These are phyloP conservation scores for Trachymyrmex cornetzi DNA, from an alignment of 1,140 invertebrate genomes.

Conservation along the genomic window DNA sequence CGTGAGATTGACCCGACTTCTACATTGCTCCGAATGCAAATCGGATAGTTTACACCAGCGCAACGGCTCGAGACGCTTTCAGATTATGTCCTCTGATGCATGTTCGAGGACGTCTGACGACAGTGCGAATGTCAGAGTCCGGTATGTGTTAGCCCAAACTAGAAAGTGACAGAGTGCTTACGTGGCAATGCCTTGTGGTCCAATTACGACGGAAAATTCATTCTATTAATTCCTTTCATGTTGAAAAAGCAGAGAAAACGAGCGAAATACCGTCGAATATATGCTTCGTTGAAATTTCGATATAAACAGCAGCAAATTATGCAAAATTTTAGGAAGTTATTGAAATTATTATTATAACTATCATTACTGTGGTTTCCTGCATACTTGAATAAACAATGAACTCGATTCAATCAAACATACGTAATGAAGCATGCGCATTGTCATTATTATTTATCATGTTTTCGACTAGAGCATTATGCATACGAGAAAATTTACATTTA, in stretches of 20 bases:
- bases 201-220: constrained; percentile 55
- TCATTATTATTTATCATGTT: constrained; percentile 47
- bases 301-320: not conserved
- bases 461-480: constrained; percentile 30
- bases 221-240: constrained; percentile 26
- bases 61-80: constrained; percentile 48
- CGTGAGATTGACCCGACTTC: constrained; percentile 60
- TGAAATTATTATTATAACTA: constrained; percentile 46
- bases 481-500: constrained; percentile 43
- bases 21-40: constrained; percentile 72
- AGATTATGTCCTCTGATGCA: constrained; percentile 59
- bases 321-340: constrained; percentile 11
- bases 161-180: constrained; percentile 51
- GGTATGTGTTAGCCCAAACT: constrained; percentile 50
- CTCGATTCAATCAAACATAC: constrained; percentile 34
- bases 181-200: constrained; percentile 47
- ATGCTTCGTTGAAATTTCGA: not conserved
- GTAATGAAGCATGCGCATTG: constrained; percentile 39
- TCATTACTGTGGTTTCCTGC: constrained; percentile 17
- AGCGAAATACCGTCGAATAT: not conserved
- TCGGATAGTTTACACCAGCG: constrained; percentile 67
- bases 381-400: constrained; percentile 40
- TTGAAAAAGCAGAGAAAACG: not conserved
- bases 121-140: constrained; percentile 31
- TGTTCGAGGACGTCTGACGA: constrained; percentile 62